These are phyloP conservation scores for Drosophila kurseongensis DNA, from an alignment of 1,140 invertebrate genomes.

Conservation along the genomic window DNA sequence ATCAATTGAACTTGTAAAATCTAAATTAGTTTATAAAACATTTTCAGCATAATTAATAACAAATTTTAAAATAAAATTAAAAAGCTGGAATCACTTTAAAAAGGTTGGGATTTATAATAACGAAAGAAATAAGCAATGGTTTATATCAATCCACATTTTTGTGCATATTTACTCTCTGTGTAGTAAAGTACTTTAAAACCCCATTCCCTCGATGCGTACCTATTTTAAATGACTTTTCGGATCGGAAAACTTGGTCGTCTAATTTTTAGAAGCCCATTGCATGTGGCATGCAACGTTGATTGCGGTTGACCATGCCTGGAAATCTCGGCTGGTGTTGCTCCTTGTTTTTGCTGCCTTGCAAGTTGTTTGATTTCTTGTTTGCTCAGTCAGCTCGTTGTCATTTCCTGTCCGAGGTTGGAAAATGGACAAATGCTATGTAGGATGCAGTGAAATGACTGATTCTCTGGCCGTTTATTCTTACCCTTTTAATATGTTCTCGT, in stretches of 20 bases:
- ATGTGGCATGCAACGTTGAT: slow-evolving; percentile 48
- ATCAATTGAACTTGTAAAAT: no score
- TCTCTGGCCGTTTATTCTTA: slow-evolving; percentile 17
- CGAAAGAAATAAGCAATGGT: no score
- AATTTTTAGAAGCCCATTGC: slow-evolving; percentile 20
- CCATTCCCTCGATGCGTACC: slow-evolving; percentile 13
- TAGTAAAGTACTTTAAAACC: slow-evolving; percentile 4
- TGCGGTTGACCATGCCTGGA: slow-evolving; percentile 34
- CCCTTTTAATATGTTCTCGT: slow-evolving; percentile 17
- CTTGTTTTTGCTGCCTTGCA: slow-evolving; percentile 33
- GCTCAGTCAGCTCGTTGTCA: slow-evolving; percentile 34
- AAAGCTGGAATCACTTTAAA: no score
- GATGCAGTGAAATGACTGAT: slow-evolving; percentile 16
- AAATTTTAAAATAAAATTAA: no score
- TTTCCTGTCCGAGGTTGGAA: slow-evolving; percentile 35
- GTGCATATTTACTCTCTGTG: not conserved
- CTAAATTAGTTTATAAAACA: no score
- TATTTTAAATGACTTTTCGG: slow-evolving; percentile 48
- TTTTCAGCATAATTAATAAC: no score
- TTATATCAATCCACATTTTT: no score
- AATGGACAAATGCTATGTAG: slow-evolving; percentile 26
- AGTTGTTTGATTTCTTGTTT: slow-evolving; percentile 57
- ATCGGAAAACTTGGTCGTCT: slow-evolving; percentile 14
- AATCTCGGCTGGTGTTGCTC: slow-evolving; percentile 22
- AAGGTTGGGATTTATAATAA: no score